A percentile compares a stretch with the other conserved stretches of the same genome.
Evolutionary conservation across 2,113 vertebrate genomes (phyloP).

Genomic region (Eonycteris spelaea): DNA sequence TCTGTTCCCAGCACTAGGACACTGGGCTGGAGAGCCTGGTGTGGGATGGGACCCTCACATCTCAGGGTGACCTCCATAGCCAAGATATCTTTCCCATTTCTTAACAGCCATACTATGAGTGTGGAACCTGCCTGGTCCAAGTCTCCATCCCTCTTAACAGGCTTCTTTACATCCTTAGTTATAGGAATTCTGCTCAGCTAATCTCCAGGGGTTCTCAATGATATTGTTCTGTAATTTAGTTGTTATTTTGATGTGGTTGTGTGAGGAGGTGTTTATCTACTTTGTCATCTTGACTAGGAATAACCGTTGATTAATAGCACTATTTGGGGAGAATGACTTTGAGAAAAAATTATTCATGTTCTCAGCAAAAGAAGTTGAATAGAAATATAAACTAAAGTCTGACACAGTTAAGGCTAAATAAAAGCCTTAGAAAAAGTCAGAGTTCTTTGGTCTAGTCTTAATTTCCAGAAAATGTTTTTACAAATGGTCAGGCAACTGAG

Average conservation of each 20-base stretch:
- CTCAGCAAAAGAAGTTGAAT: background rate
- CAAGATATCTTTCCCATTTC: background rate
- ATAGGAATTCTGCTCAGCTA: background rate
- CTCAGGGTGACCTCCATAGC: background rate
- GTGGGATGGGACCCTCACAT: background rate
- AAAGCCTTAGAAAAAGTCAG: conserved; percentile 53
- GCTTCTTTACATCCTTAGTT: background rate
- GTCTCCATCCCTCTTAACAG: background rate
- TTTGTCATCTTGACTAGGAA: background rate
- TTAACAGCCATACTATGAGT: background rate
- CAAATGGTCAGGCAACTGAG: conserved; percentile 64
- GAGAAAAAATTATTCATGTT: conserved; percentile 12
- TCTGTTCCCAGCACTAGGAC: background rate
- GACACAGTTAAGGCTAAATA: conserved; percentile 18
- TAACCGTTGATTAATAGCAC: background rate
- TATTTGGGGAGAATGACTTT: background rate
- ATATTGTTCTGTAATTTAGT: background rate
- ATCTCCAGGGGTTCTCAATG: background rate
- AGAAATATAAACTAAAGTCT: conserved; percentile 42
- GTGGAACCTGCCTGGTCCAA: background rate
- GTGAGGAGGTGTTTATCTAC: background rate
- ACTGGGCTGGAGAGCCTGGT: background rate
- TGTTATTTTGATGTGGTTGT: background rate
- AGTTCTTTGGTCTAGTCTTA: conserved; percentile 46
- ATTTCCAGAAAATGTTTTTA: conserved; percentile 59